Evolutionary conservation across 2,888 invertebrate species (phyloP).

Genomic region (Eucriotettix oculatus): DNA sequence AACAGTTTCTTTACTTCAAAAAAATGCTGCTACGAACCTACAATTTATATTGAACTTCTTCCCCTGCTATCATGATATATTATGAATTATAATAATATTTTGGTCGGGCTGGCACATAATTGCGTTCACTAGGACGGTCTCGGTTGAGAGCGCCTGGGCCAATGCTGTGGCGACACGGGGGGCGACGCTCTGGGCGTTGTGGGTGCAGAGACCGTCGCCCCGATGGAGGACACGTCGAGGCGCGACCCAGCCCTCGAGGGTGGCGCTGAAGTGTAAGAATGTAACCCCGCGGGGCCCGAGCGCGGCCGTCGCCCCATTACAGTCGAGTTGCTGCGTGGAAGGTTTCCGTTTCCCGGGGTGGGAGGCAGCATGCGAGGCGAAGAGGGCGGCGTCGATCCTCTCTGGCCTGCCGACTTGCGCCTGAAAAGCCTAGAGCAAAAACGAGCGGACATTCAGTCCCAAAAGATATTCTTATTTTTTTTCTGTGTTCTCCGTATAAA

Average conservation of each 20-base stretch:
- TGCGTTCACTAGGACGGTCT: too few relatives aligned
- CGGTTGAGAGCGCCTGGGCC: conserved; percentile 22
- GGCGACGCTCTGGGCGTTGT: conserved; percentile 57
- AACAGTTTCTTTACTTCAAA: too few relatives aligned
- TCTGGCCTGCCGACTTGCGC: conserved; percentile 24
- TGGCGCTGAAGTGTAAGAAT: conserved; percentile 43
- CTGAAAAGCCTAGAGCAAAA: conserved; percentile 20
- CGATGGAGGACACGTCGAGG: conserved; percentile 12
- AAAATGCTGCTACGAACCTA: too few relatives aligned
- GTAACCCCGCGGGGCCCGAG: conserved; percentile 63
- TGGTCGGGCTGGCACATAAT: too few relatives aligned
- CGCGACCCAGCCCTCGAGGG: conserved; percentile 17
- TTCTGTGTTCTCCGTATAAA: too few relatives aligned
- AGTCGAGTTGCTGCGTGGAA: conserved; percentile 9
- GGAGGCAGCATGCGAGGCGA: conserved; percentile 16
- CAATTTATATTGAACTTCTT: too few relatives aligned
- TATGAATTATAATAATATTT: too few relatives aligned
- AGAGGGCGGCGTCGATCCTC: conserved; percentile 26
- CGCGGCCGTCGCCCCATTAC: conserved; percentile 48
- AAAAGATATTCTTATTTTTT: too few relatives aligned
- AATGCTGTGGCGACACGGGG: conserved; percentile 56
- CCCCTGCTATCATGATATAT: too few relatives aligned
- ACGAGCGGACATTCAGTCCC: too few relatives aligned
- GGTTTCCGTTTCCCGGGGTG: conserved; percentile 18
- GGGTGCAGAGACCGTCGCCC: conserved; percentile 45